Conservation (phyloP, 2,888 invertebrate species). For the Cosmorhoe ocellata region DNA sequence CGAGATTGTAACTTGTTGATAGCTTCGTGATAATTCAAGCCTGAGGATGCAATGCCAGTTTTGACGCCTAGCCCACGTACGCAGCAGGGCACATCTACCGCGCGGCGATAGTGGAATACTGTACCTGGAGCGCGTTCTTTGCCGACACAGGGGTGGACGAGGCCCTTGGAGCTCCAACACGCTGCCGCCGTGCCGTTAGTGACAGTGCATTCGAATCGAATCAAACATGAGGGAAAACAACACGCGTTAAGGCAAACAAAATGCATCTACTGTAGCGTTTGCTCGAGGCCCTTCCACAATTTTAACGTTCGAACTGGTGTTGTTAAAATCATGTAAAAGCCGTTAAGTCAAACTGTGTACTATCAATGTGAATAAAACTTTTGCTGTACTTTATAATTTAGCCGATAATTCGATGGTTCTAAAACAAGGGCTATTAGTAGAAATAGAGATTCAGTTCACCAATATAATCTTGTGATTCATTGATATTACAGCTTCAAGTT, state of each 20-base stretch:
- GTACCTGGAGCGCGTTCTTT: slow-evolving; percentile 86
- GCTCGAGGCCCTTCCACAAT: neutral
- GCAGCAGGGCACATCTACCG: slow-evolving; percentile 57
- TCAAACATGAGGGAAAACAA: slow-evolving; percentile 76
- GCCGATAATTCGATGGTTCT: neutral
- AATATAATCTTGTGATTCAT: too few species aligned
- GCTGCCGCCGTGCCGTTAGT: slow-evolving; percentile 75
- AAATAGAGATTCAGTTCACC: too few species aligned
- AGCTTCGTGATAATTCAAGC: neutral
- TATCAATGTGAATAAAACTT: slow-evolving; percentile 4
- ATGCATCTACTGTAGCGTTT: slow-evolving; percentile 36
- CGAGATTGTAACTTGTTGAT: neutral
- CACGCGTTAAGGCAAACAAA: slow-evolving; percentile 73
- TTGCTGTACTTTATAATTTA: neutral
- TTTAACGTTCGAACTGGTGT: neutral
- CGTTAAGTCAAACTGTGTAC: neutral
- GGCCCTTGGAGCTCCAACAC: slow-evolving; percentile 80
- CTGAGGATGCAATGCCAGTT: slow-evolving; percentile 29
- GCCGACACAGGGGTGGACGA: slow-evolving; percentile 82
- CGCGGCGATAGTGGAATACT: slow-evolving; percentile 76
- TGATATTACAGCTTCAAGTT: slow-evolving; percentile 6
- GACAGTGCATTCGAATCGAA: slow-evolving; percentile 75
- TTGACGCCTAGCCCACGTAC: slow-evolving; percentile 50
- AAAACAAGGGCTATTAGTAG: too few species aligned
- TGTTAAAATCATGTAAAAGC: slow-evolving; percentile 5